These are phyloP conservation scores for Sphaeramia orbicularis DNA, from an alignment of 2,797 vertebrate genomes.

Conservation along the genomic window DNA sequence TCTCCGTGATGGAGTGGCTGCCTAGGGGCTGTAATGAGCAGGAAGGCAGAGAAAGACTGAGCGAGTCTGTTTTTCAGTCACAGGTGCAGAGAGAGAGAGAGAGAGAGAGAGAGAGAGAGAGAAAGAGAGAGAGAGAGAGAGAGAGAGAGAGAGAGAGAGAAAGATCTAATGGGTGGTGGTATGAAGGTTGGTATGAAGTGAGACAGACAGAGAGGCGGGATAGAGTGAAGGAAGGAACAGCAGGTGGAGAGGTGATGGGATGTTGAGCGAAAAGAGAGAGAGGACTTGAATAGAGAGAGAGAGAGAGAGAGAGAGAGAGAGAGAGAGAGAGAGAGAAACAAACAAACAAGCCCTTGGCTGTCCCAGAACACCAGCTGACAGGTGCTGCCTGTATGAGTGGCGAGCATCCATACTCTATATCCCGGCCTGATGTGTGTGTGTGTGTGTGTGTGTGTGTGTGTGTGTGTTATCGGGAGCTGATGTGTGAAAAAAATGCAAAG, in stretches of 20 bases:
- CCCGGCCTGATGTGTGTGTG: too few species aligned
- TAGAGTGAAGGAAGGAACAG: constrained; percentile 52
- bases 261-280: constrained; percentile 41
- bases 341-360: constrained; percentile 65
- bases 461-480: too few species aligned
- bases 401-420: constrained; percentile 5
- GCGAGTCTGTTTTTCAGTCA: constrained; percentile 72
- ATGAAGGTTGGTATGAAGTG: constrained; percentile 56
- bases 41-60: constrained; percentile 71
- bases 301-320: constrained; percentile 23
- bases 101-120: neutral
- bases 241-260: constrained; percentile 72
- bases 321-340: constrained; percentile 8
- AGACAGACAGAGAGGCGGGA: constrained; percentile 48
- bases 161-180: constrained; percentile 50
- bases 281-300: constrained; percentile 33
- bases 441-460: too few species aligned
- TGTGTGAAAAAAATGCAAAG: too few species aligned
- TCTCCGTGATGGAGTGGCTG: constrained; percentile 75
- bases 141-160: constrained; percentile 7
- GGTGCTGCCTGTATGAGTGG: constrained; percentile 77
- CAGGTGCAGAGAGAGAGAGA: constrained; percentile 65
- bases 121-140: constrained; percentile 13
- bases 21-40: constrained; percentile 72
- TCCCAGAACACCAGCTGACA: constrained; percentile 82